A percentile compares a stretch with the other conserved stretches of the same genome.
phyloP scores from a whole-genome alignment of 1,140 invertebrate genomes.

The Drosophila micromelanica region DNA sequence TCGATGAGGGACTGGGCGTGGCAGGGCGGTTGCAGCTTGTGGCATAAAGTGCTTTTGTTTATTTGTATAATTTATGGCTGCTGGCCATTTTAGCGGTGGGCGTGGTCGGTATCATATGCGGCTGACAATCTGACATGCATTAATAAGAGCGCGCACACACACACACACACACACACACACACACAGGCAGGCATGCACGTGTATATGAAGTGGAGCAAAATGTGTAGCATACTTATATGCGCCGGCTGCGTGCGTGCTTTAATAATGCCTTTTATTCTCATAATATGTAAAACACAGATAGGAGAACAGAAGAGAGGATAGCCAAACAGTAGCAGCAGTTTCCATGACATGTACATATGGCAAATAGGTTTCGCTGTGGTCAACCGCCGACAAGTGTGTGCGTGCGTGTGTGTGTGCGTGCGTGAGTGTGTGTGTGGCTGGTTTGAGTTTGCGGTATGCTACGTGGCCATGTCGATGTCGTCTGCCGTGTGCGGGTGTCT shows the following conservation, averaged over 20 bases:
- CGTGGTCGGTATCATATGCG: conserved; percentile 22
- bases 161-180: conserved; percentile 1
- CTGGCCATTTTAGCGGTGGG: conserved; percentile 1
- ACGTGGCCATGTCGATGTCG: conserved; percentile 2
- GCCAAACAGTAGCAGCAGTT: conserved; percentile 3
- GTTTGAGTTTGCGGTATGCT: not conserved
- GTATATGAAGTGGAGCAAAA: conserved; percentile 18
- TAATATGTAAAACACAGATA: conserved; percentile 22
- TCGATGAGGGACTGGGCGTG: not conserved
- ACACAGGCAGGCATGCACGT: not conserved
- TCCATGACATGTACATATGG: conserved; percentile 44
- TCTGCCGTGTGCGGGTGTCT: conserved; percentile 4
- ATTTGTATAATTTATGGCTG: conserved; percentile 31
- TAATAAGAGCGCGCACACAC: conserved; percentile 6
- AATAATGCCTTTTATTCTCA: conserved; percentile 40
- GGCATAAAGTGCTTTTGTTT: conserved; percentile 26
- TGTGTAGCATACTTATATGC: conserved; percentile 45
- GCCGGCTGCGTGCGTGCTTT: conserved; percentile 38
- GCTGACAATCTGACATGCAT: conserved; percentile 45
- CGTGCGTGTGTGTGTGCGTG: not conserved
- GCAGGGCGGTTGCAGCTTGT: conserved; percentile 11
- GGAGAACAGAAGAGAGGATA: not conserved
- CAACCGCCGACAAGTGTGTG: conserved; percentile 14
- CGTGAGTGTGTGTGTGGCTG: not conserved
- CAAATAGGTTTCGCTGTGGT: conserved; percentile 30